Conservation (phyloP, 2,888 invertebrate species). For the Coenonympha glycerion region DNA sequence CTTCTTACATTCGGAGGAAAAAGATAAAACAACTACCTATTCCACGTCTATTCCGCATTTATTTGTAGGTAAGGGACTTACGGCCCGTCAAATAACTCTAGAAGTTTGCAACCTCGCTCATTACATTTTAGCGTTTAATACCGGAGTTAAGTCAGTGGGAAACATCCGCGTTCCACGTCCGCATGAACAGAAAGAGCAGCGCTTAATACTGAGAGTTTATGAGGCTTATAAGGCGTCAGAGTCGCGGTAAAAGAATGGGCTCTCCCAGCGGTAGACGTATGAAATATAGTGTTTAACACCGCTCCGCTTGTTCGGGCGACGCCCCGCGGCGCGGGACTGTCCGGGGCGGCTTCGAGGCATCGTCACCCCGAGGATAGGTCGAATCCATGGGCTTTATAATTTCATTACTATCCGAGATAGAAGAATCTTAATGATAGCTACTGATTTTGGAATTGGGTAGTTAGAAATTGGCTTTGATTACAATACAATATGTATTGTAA, state of each 20-base stretch:
- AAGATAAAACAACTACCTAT: no score
- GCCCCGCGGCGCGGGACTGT: slow-evolving; percentile 45
- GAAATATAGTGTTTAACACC: slow-evolving; percentile 73
- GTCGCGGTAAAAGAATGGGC: slow-evolving; percentile 52
- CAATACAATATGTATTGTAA: no score
- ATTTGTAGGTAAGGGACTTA: no score
- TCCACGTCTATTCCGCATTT: no score
- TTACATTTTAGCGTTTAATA: slow-evolving; percentile 3
- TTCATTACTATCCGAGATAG: slow-evolving; percentile 5
- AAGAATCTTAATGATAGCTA: neutral
- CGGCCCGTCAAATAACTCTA: neutral
- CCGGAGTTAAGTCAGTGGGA: neutral
- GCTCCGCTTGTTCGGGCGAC: slow-evolving; percentile 52
- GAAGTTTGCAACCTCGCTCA: neutral
- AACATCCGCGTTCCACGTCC: slow-evolving; percentile 10
- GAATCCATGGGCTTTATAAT: slow-evolving; percentile 5
- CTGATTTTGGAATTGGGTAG: no score
- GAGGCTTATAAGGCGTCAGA: slow-evolving; percentile 48
- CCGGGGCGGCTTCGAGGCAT: slow-evolving; percentile 26
- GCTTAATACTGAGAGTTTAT: slow-evolving; percentile 54
- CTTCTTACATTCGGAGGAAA: no score
- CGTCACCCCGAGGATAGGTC: slow-evolving; percentile 28
- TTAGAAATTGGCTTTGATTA: no score
- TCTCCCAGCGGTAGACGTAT: slow-evolving; percentile 54
- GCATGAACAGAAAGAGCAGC: slow-evolving; percentile 29